These are phyloP conservation scores for Drosophila flavopinicola DNA, from an alignment of 2,888 invertebrate genomes.

Conservation along the genomic window DNA sequence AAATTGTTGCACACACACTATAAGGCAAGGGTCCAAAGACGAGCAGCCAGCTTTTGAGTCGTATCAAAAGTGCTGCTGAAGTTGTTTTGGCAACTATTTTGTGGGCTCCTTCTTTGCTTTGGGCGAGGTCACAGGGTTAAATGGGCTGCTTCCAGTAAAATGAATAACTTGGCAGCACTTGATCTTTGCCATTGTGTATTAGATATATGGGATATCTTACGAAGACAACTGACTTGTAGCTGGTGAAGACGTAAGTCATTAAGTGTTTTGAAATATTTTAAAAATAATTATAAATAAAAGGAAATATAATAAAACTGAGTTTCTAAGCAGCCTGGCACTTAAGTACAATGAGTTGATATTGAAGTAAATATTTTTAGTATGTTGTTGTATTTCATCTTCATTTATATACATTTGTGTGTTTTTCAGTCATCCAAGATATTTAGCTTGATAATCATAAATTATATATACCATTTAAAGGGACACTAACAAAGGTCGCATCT, in stretches of 20 bases:
- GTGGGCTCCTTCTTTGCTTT: slow-evolving; percentile 14
- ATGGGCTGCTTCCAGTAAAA: slow-evolving; percentile 25
- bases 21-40: slow-evolving; percentile 8
- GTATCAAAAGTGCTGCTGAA: slow-evolving; percentile 24
- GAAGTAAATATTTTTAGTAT: no score
- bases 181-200: background rate
- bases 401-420: background rate
- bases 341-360: no score
- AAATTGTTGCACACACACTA: slow-evolving; percentile 49
- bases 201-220: slow-evolving; percentile 7
- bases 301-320: no score
- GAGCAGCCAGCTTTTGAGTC: slow-evolving; percentile 18
- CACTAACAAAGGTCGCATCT: background rate
- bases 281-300: no score
- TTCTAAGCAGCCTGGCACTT: no score
- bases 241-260: background rate
- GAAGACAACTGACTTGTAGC: slow-evolving; percentile 17
- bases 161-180: slow-evolving; percentile 54
- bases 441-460: background rate
- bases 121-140: slow-evolving; percentile 41
- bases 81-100: slow-evolving; percentile 70
- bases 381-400: no score
- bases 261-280: background rate
- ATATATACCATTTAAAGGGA: background rate
- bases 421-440: background rate